Base-by-base conservation (phyloP, 2,888 invertebrate genomes). In the Boloria selene region DNA sequence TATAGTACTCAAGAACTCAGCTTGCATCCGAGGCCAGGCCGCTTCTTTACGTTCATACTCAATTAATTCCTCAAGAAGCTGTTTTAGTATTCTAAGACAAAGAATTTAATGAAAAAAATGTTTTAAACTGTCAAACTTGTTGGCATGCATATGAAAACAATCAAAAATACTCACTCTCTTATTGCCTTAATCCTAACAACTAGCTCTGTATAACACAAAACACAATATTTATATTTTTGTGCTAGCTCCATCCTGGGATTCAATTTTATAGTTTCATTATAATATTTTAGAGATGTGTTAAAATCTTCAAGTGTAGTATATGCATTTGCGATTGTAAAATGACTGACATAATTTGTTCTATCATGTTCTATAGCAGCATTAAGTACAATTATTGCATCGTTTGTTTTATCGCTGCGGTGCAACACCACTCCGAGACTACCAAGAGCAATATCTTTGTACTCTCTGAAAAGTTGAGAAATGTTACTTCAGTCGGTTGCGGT, bases 311-410 rank as follows among this genome's bases (percentile, higher is more conserved):
- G 74, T 13, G 95, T 93, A 1, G 96, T 95, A 81, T 95, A 96
- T 17, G 96, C 94, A 80, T 96, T 95, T 7, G 94, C 96, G 14
- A 97, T 86, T 4, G 95, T 94, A 75, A 96, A 94, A 81, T 95
- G 95, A 71, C 93, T 94, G 52, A 93, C 85, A 3, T 94, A 87
- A 74, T 93, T 93, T 17, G 90, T 86, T 0, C 95, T 94, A 52
- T 95, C 94, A 75, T 96, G 95, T 77, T 96, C 96, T 13, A 96
- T 92, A 0, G 96, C 96, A 16, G 95, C 95, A 74, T 94, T 94
- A 0, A 96, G 89, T 54, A 97, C 92, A 68, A 95, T 93, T 0
- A 95, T 93, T 0, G 96, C 96, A 82, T 97, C 96, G 69, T 94
- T 94, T 1, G 94, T 93, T 74, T 93, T 93, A 70, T 92, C 91